Conservation (phyloP, 1,140 invertebrate species). For the Cyclina sinensis region DNA sequence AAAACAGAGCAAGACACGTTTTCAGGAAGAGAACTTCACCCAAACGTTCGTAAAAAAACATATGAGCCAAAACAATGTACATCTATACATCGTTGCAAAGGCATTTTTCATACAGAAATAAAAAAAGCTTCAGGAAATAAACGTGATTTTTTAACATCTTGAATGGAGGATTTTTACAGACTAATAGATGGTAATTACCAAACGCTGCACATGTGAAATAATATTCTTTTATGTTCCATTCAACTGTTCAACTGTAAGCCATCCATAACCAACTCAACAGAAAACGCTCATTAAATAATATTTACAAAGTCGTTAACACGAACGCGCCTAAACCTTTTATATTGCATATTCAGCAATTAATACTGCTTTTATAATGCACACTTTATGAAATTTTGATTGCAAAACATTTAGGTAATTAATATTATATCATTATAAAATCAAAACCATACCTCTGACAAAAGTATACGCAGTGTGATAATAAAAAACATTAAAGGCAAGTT, state of each 20-base stretch:
- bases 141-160: background rate
- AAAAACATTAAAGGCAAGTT: slow-evolving; percentile 17
- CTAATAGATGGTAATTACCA: slow-evolving; percentile 4
- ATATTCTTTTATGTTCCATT: slow-evolving; percentile 33
- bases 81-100: no score
- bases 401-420: slow-evolving; percentile 39
- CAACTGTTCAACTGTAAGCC: slow-evolving; percentile 19
- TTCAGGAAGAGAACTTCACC: no score
- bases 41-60: no score
- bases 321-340: slow-evolving; percentile 2
- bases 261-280: slow-evolving; percentile 27
- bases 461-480: slow-evolving; percentile 7
- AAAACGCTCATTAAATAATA: slow-evolving; percentile 33
- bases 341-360: slow-evolving; percentile 21
- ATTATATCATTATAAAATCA: slow-evolving; percentile 41
- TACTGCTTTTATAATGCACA: background rate
- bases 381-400: slow-evolving; percentile 39
- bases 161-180: background rate
- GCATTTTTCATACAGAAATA: no score
- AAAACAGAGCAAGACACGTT: no score
- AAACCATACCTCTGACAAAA: slow-evolving; percentile 13
- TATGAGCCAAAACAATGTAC: no score
- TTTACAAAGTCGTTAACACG: slow-evolving; percentile 23
- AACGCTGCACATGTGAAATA: slow-evolving; percentile 20
- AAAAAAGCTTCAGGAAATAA: no score